Evolutionary conservation across 2,113 vertebrate genomes (phyloP).

Genomic region (Zingel zingel): DNA sequence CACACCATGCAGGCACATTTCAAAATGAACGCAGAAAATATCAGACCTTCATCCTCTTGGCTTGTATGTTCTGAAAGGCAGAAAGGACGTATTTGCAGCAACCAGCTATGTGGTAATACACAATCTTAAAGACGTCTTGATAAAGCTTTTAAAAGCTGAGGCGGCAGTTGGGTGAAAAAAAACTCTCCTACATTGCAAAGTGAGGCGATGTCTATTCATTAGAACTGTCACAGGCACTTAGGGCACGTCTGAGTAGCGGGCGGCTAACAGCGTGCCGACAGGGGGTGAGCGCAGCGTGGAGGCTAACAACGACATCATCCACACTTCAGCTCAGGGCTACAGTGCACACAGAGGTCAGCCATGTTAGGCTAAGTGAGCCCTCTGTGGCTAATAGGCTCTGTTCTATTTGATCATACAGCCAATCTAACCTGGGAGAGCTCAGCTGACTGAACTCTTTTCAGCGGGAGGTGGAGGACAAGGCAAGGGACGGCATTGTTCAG

Average conservation of each 20-base stretch:
- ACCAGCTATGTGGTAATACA: conserved; percentile 42
- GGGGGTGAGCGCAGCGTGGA: conserved; percentile 66
- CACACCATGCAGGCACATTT: conserved; percentile 11
- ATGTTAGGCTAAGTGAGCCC: conserved; percentile 58
- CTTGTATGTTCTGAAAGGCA: conserved; percentile 8
- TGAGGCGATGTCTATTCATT: conserved; percentile 93
- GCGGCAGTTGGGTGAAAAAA: conserved; percentile 84
- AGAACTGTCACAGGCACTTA: conserved; percentile 91
- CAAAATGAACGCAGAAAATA: conserved; percentile 38
- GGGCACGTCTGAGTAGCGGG: conserved; percentile 86
- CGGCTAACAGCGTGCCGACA: conserved; percentile 86
- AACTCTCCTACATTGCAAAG: conserved; percentile 82
- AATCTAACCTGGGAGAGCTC: conserved; percentile 53
- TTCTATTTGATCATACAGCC: conserved; percentile 73
- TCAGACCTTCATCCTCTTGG: conserved; percentile 23
- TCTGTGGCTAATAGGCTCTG: conserved; percentile 67
- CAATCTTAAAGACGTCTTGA: conserved; percentile 68
- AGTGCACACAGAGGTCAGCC: conserved; percentile 57
- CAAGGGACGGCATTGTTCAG: conserved; percentile 27
- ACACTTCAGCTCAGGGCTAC: conserved; percentile 58
- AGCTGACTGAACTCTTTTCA: conserved; percentile 27
- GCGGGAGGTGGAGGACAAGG: conserved; percentile 44
- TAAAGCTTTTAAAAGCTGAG: conserved; percentile 91
- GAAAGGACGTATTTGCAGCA: conserved; percentile 40
- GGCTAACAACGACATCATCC: conserved; percentile 59